Base-by-base conservation (phyloP, 2,888 invertebrate genomes). In the Hypselothyrea guttata region DNA sequence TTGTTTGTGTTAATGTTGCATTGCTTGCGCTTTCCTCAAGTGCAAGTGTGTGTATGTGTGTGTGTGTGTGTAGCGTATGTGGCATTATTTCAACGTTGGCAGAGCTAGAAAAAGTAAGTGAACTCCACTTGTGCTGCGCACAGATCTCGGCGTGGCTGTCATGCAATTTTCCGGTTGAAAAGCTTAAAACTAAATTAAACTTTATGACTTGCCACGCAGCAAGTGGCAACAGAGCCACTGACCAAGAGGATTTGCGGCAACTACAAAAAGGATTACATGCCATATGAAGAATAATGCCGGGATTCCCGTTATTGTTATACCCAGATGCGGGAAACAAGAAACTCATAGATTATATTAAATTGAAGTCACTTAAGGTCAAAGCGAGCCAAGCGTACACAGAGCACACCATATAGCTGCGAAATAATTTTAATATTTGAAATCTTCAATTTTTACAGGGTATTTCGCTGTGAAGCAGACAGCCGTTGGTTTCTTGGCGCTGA, bases 171-270 rank as follows among this genome's bases (percentile, higher is more conserved):
- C 84, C 81, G 79, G 81, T 79, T 85, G 70, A 85, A 85, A 83
- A 83, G 84, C 86, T 81, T 81, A 81, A 85, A 85, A 85, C 86
- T 75, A 85, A 81, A 81, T 81, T 81, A 83, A 81, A 81, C 71
- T 81, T 81, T 85, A 81, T 81, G 81, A 76, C 81, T 83, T 81
- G 58, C 79, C 71, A 78, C 65, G 60, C 60, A 64, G 58, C 63
- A 52, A 47, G n/a, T n/a, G n/a, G 41, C 16, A 33, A 37, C 35
- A 54, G 13, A 55, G 35, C 47, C 42, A 57, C 41, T 69, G 69
- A 22, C 22, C 66, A 70, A 78, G 54, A 79, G 76, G 76, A 76
- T 79, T 76, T 84, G 76, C 73, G 73, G 62, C 58, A 84, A 84
- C 76, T 72, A 79, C 75, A 76, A 83, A 74, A 79, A 70, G 79